These are phyloP conservation scores for Neoaliturus tenellus DNA, from an alignment of 2,888 invertebrate genomes.

Conservation along the genomic window DNA sequence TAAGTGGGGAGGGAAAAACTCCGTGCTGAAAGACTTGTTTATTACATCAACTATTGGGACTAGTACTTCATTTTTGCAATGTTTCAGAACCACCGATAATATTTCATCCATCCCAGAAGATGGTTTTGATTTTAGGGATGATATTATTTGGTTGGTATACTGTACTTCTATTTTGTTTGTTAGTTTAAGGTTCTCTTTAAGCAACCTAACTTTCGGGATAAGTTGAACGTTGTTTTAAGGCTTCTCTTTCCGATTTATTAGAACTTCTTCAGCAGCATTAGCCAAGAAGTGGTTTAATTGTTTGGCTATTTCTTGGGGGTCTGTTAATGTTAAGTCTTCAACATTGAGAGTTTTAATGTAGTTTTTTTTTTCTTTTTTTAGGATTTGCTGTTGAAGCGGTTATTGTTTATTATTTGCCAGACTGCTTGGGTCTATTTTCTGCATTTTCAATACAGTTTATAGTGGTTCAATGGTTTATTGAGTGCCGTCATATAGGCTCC, in stretches of 20 bases:
- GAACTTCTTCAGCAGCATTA: slow-evolving; percentile 37
- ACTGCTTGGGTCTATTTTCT: slow-evolving; percentile 24
- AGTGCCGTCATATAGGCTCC: slow-evolving; percentile 26
- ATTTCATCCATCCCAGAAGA: slow-evolving; percentile 29
- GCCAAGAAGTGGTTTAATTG: slow-evolving; percentile 39
- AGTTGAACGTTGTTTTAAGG: background rate
- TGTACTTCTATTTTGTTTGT: slow-evolving; percentile 6
- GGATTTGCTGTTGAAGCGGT: slow-evolving; percentile 3
- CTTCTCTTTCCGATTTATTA: background rate
- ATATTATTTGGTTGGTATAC: slow-evolving; percentile 34
- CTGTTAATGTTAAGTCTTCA: slow-evolving; percentile 29
- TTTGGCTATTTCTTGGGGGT: slow-evolving; percentile 44
- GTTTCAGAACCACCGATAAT: slow-evolving; percentile 6
- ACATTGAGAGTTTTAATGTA: background rate
- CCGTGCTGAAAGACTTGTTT: slow-evolving; percentile 35
- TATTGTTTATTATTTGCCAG: slow-evolving; percentile 36
- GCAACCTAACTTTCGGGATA: background rate
- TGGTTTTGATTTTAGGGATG: slow-evolving; percentile 34
- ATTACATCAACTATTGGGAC: slow-evolving; percentile 35
- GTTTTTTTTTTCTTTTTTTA: slow-evolving; percentile 33
- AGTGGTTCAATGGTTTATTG: slow-evolving; percentile 9
- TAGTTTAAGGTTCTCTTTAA: slow-evolving; percentile 14
- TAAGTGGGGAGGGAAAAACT: slow-evolving; percentile 18
- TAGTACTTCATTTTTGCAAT: slow-evolving; percentile 32
- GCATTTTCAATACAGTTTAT: slow-evolving; percentile 23